Base-by-base conservation (phyloP, 2,888 invertebrate genomes). In the Ceriagrion tenellum region DNA sequence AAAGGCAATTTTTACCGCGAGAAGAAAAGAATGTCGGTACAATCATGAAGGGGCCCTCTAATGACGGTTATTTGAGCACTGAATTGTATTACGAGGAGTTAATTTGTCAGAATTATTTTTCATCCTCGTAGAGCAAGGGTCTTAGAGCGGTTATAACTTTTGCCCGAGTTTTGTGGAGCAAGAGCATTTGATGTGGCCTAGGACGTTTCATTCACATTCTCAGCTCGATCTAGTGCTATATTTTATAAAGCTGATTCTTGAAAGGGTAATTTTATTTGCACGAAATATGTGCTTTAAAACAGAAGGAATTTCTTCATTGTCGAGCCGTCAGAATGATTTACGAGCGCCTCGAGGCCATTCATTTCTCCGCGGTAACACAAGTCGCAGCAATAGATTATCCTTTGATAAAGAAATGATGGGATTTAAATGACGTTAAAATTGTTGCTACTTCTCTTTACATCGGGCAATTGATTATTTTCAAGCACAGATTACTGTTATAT, bases 51-150 rank as follows among this genome's bases (percentile, higher is more conserved):
- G 93, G 74, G 35, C 59, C n/a, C 93, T 40, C 93, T 93, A 93
- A 93, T 93, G 93, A 93, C 93, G 63, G 93, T 93, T 93, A 93
- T 93, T 93, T 93, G 93, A 93, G 93, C 93, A 93, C 93, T 93
- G 93, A 93, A 93, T 93, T 93, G 93, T 93, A 93, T 93, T 93
- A 93, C 93, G 93, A 93, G 69, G 93, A 93, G 93, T 93, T 93
- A 93, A 93, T 93, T 93, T 93, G 93, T 69, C 63, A 55, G 69
- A 93, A 74, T 93, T 74, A 93, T 93, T 93, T 93, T 93, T 93
- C 93, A 93, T 93, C 63, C 69, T 69, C 63, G 69, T 93, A 69
- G 93, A 47, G 0, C 35, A 69, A 59, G 69, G 74, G 35, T 35
- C n/a, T 93, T 69, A 69, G 93, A 74, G 69, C 26, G n/a, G 93